Evolutionary conservation across 1,140 invertebrate species (phyloP).

Genomic region (Steinernema feltiae): DNA sequence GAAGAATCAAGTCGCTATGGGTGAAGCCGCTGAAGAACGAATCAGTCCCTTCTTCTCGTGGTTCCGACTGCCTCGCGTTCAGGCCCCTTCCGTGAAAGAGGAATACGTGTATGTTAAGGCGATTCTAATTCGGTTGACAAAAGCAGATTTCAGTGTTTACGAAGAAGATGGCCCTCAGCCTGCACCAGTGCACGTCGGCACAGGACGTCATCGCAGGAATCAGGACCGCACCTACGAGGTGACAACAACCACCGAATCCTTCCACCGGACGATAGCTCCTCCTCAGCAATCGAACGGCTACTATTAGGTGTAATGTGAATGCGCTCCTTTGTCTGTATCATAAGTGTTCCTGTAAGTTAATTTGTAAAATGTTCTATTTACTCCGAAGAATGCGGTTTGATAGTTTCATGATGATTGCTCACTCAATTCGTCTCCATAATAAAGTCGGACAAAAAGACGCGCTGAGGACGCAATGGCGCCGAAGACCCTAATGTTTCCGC

Average conservation of each 20-base stretch:
- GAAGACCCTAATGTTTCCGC: constrained; percentile 1
- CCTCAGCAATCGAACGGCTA: constrained; percentile 26
- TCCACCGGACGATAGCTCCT: constrained; percentile 54
- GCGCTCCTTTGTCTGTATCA: neutral
- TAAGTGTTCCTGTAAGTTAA: constrained; percentile 1
- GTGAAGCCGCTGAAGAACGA: constrained; percentile 44
- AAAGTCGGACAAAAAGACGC: neutral
- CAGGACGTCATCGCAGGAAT: constrained; percentile 42
- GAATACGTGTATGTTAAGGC: constrained; percentile 54
- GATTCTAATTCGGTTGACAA: neutral
- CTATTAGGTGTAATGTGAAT: neutral
- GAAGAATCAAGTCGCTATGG: constrained; percentile 30
- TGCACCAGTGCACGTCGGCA: constrained; percentile 25
- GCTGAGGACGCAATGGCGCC: neutral
- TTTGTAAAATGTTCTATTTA: neutral
- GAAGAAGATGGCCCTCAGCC: constrained; percentile 53
- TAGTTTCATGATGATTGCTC: neutral
- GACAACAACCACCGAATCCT: constrained; percentile 56
- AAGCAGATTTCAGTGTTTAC: constrained; percentile 50
- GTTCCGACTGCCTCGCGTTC: constrained; percentile 56
- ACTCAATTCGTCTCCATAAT: constrained; percentile 1
- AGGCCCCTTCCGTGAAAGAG: constrained; percentile 56
- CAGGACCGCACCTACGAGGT: constrained; percentile 57
- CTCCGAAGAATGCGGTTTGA: neutral
- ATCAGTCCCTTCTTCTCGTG: constrained; percentile 55